phyloP scores from a whole-genome alignment of 2,888 invertebrate species.

The Lithophane socia region DNA sequence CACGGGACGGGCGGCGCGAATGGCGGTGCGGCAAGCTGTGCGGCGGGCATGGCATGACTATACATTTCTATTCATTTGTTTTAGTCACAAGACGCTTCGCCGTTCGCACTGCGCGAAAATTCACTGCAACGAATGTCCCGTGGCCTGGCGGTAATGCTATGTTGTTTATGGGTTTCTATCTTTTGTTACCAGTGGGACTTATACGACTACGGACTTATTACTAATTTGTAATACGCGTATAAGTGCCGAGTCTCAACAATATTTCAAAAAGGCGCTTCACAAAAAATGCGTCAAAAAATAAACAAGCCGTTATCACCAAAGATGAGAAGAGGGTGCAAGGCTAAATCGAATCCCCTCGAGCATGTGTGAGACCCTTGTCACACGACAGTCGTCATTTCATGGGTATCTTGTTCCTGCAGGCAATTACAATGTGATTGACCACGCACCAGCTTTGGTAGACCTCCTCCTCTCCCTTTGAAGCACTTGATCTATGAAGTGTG shows the following conservation, averaged over 20 bases:
- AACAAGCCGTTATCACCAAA: constrained; percentile 58
- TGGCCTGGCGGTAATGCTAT: no score
- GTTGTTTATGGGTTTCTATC: no score
- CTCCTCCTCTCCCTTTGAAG: constrained; percentile 51
- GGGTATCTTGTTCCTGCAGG: constrained; percentile 86
- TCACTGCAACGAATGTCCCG: no score
- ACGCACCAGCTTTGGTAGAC: constrained; percentile 70
- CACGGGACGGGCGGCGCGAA: no score
- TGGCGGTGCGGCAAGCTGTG: no score
- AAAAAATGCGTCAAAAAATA: constrained; percentile 43
- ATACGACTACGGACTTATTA: no score
- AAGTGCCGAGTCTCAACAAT: background rate
- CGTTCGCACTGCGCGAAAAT: no score
- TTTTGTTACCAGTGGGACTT: background rate
- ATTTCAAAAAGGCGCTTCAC: background rate
- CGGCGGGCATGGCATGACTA: no score
- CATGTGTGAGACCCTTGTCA: constrained; percentile 84
- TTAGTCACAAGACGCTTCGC: no score
- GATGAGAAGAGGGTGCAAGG: constrained; percentile 72
- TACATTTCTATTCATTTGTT: no score
- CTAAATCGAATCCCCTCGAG: constrained; percentile 81
- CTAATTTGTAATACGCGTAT: no score
- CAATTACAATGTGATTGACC: constrained; percentile 89
- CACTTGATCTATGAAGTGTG: constrained; percentile 1
- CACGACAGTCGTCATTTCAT: constrained; percentile 87